A percentile compares a stretch with the other conserved stretches of the same genome.
Conservation (phyloP, 2,888 invertebrate species). For the Camponotus fellah region DNA sequence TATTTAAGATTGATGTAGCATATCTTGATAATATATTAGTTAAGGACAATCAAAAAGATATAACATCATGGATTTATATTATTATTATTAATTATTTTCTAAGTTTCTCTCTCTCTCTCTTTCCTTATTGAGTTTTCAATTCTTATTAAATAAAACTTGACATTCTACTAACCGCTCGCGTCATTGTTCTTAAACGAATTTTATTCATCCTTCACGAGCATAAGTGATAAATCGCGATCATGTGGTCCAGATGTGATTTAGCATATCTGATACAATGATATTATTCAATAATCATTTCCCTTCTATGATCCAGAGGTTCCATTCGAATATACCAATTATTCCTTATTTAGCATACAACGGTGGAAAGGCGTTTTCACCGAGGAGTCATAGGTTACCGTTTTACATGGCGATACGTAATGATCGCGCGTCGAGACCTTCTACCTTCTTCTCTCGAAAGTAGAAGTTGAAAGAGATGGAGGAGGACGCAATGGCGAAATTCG, state of each 20-base stretch:
- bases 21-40: background rate
- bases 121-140: background rate
- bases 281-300: constrained; percentile 44
- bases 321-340: constrained; percentile 35
- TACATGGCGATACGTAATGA: constrained; percentile 67
- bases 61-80: background rate
- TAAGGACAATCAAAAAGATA: background rate
- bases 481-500: constrained; percentile 74
- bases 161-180: background rate
- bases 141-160: background rate
- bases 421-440: constrained; percentile 6
- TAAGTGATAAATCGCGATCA: constrained; percentile 42
- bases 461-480: constrained; percentile 62
- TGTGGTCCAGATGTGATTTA: constrained; percentile 38
- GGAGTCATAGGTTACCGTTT: constrained; percentile 58
- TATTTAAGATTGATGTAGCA: background rate
- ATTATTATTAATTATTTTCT: constrained; percentile 7
- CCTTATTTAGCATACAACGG: constrained; percentile 53
- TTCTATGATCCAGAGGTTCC: background rate
- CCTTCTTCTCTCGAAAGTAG: constrained; percentile 57
- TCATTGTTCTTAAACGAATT: constrained; percentile 23
- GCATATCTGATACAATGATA: constrained; percentile 41
- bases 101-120: background rate
- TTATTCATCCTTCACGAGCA: constrained; percentile 37
- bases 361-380: constrained; percentile 35